Evolutionary conservation across 2,888 invertebrate genomes (phyloP), one percentile per base, ranked within the genome.

Genomic region (Clivina fossor): DNA sequence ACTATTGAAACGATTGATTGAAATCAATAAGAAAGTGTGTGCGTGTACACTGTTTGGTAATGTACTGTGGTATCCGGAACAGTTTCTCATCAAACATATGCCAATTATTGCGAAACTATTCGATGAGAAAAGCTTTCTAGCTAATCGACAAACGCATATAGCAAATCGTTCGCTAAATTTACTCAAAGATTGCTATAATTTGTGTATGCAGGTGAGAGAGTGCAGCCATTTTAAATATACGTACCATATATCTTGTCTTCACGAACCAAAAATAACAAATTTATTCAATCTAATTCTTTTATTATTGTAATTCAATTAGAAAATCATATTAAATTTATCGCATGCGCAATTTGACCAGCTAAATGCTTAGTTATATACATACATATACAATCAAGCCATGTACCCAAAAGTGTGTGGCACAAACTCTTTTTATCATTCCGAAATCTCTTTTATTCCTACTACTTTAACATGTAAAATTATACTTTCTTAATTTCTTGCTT

Each of bases 41-140:
- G 88, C 87, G 24, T 84, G 93, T 56, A 85, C 86, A 38, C 74
- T 97, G 24, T 79, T 83, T 56, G 93, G 91, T 1, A 89, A 89
- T 67, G 78, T 88, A 11, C 72, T 91, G 49, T 96, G 93, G 93
- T 84, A 88, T 66, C 91, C 95, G 0, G 88, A 87, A 69, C 80
- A 83, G 63, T 96, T 95, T 73, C 77, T 96, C 2, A 73, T 78
- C 38, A 80, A 81, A 62, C 80, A 83, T 71, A 75, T 82, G 59
- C 76, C 82, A 63, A 73, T 84, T 63, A 69, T 81, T 73, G 70
- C 78, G 74, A 71, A 79, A 71, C 71, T 73, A 71, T 73, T 79
- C 70, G 72, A 79, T 76, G 65, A 70, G 58, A 73, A 75, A 62
- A 65, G 69, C 9, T 71, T 78, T 4, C 68, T 70, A 32, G 67